Evolutionary conservation across 2,113 vertebrate genomes (phyloP), one percentile per base, ranked within the genome.

Genomic region (Platichthys flesus): DNA sequence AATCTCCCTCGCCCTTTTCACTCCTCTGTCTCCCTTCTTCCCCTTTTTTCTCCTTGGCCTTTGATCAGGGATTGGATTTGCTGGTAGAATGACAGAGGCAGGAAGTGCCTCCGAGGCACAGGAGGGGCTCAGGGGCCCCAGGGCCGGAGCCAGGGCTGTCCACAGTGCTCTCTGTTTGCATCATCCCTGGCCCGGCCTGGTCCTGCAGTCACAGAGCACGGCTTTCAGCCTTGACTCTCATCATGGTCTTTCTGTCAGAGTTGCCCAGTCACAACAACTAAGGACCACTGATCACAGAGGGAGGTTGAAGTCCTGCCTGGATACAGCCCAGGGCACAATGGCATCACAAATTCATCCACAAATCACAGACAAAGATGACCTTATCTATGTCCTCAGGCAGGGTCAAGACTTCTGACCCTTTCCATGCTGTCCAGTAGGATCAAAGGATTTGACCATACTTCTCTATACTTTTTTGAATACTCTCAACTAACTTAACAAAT

Each of bases 21-120:
- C 83, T 91, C 78, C 83, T 85, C 78, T 70, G 87, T 86, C 80
- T 76, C 85, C 65, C 76, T 80, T 88, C 82, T 79, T 81, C 65
- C 82, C 59, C 74, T 84, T 89, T 86, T 88, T 88, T 84, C 85
- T 90, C 67, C 85, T 78, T 83, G 87, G 89, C 88, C 89, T 93
- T 92, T 93, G 92, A 93, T 93, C 91, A 89, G 83, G 88, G 88
- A 90, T 91, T 92, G 92, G 89, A 88, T 92, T 90, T 88, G 88
- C 90, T 80, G 84, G 81, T 84, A 81, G 88, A 88, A 86, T 90
- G 90, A 86, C 91, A 89, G 92, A 91, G 81, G 84, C 91, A 93
- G 92, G 92, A 93, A 91, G 90, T 90, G 89, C 89, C 89, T 89
- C 40, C 0, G 78, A 90, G 90, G 89, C 70, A 77, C 66, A 59